Evolutionary conservation across 2,113 vertebrate genomes (phyloP).

Genomic region (Brachyhypopomus gauderio): DNA sequence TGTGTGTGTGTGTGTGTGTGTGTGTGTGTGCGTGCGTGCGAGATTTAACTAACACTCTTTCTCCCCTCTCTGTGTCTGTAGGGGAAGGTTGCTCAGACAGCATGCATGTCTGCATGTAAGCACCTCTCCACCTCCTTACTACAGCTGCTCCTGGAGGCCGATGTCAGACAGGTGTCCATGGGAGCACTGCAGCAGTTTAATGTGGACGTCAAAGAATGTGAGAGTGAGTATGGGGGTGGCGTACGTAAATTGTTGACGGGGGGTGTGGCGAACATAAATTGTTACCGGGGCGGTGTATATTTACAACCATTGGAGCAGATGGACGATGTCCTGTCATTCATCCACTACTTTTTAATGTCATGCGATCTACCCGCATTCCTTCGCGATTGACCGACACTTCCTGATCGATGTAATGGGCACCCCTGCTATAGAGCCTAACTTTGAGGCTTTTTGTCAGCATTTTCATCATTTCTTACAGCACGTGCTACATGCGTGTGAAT

Average conservation of each 20-base stretch:
- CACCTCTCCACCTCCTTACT: constrained; percentile 92
- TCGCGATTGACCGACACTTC: no score
- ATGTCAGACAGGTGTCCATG: constrained; percentile 90
- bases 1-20: constrained; percentile 18
- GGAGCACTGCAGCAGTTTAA: constrained; percentile 94
- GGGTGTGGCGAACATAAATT: no score
- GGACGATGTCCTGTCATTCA: no score
- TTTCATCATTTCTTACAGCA: no score
- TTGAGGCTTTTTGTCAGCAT: neutral
- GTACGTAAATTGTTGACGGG: no score
- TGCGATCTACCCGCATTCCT: no score
- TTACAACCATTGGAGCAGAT: no score
- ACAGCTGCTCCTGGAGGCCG: constrained; percentile 89
- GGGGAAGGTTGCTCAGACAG: constrained; percentile 97
- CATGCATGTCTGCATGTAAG: constrained; percentile 98
- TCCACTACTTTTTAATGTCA: no score
- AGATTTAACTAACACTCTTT: constrained; percentile 22
- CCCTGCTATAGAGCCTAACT: neutral
- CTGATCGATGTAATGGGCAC: no score
- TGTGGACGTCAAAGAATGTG: constrained; percentile 91
- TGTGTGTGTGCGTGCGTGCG: no score
- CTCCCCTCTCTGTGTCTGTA: constrained; percentile 59
- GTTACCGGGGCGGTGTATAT: no score
- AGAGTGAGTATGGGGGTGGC: constrained; percentile 91
- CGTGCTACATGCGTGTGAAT: no score